Base-by-base conservation (phyloP, 1,140 invertebrate species). In the Dreissena rostriformis region DNA sequence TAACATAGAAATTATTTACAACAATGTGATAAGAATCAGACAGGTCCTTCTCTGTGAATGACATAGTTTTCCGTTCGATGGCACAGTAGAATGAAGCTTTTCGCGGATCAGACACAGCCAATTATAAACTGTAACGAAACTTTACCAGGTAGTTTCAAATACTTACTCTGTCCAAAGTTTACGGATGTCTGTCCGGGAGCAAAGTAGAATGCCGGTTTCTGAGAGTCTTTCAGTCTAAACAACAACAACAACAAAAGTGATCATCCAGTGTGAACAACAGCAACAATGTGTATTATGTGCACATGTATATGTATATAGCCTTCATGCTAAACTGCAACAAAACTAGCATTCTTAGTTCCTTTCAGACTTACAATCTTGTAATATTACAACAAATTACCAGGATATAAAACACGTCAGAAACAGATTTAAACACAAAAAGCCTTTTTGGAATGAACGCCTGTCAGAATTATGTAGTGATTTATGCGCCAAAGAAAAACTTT, bases 121-220 rank as follows among this genome's bases (percentile, higher is more conserved):
- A 15, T 12, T 28, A 53, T 55, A 17, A 4, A 74, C n/a, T 28
- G 53, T n/a, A 57, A 22, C 55, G 28, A 8, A 65, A 22, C 24
- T n/a, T 10, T 68, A 29, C 10, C 49, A 10, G 51, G 52, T 8
- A 72, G 28, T 53, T 19, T 28, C 22, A 61, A 14, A 71, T 61
- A 61, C 86, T 85, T 74, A 89, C 88, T 84, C 73, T 84, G 72
- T 55, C 82, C 82, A 73, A 77, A 87, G 73, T 85, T 85, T 14
- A 68, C n/a, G 5, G 72, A 49, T 2, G 63, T 72, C 22, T 87
- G 75, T 17, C 88, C 88, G 24, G 86, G 86, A 53, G 88, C 82
- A 72, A 88, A 91, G 22, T 87, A 82, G 88, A 90, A 90, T 19
- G 24, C 89, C 89, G 19, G 86, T 91, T 91, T 86, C 90, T 82